phyloP scores from a whole-genome alignment of 2,113 vertebrate genomes.

The Marcusenius ussheri region DNA sequence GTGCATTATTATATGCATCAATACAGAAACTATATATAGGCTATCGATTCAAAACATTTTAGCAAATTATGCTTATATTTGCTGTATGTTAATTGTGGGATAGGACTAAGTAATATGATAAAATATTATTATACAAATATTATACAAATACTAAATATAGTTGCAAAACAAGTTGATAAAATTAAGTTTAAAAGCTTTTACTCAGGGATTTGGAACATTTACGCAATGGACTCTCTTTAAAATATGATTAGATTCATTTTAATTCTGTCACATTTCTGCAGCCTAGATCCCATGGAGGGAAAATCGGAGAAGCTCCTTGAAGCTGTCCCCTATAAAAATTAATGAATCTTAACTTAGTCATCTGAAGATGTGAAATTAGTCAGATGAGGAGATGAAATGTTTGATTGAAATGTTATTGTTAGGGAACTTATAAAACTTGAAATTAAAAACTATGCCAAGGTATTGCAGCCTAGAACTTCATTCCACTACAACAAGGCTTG shows the following conservation, averaged over 20 bases:
- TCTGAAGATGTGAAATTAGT: slow-evolving; percentile 43
- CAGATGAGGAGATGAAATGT: slow-evolving; percentile 33
- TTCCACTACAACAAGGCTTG: slow-evolving; percentile 12
- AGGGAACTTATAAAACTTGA: slow-evolving; percentile 31
- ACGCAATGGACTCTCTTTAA: background rate
- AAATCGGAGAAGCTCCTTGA: slow-evolving; percentile 41
- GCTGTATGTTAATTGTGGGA: background rate
- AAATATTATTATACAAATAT: no score
- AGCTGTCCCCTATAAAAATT: slow-evolving; percentile 44
- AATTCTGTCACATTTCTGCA: slow-evolving; percentile 21
- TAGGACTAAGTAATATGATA: background rate
- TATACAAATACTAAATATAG: background rate
- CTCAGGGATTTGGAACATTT: background rate
- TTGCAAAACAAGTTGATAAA: background rate
- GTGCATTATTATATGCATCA: background rate
- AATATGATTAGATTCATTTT: background rate
- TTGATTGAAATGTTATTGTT: slow-evolving; percentile 49
- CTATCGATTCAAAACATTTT: background rate
- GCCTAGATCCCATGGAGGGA: slow-evolving; percentile 22
- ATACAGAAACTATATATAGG: background rate
- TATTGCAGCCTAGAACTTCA: background rate
- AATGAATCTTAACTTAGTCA: slow-evolving; percentile 42
- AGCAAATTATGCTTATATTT: background rate
- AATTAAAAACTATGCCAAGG: slow-evolving; percentile 26
- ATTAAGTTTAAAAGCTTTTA: background rate